Percentiles rank a stretch among this genome's conserved stretches.
phyloP scores from a whole-genome alignment of 2,797 vertebrate genomes.

The Sylvia borin region DNA sequence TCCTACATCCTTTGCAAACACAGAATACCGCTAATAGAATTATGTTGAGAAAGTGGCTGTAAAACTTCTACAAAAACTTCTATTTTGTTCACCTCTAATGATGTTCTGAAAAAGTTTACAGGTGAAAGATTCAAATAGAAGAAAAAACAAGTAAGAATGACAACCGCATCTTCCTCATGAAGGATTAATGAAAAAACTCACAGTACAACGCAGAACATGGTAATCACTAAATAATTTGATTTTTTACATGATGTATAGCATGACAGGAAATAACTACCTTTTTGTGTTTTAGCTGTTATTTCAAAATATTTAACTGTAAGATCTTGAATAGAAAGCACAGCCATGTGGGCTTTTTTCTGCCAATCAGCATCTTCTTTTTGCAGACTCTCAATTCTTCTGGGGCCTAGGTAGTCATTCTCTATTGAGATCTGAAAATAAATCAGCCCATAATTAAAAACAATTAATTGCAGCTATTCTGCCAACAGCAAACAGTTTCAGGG shows the following conservation, averaged over 20 bases:
- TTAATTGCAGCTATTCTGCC: not conserved
- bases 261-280: constrained; percentile 80
- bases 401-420: constrained; percentile 95
- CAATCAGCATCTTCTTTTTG: constrained; percentile 93
- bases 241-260: not conserved
- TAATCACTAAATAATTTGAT: not conserved
- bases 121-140: not conserved
- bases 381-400: constrained; percentile 91
- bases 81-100: not conserved
- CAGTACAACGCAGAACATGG: not conserved
- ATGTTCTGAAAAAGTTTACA: not conserved
- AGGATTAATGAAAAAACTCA: not conserved
- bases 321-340: constrained; percentile 94
- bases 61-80: not conserved
- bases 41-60: not conserved
- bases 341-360: constrained; percentile 93
- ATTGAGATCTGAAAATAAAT: constrained; percentile 86
- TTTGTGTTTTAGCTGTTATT: constrained; percentile 93
- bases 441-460: constrained; percentile 16
- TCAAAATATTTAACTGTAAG: constrained; percentile 98
- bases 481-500: not conserved
- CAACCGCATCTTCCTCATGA: not conserved
- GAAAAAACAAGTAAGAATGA: not conserved
- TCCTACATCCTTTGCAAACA: not conserved
- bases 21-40: not conserved